These are phyloP conservation scores for Bellardia pandia DNA, from an alignment of 2,888 invertebrate genomes.

Conservation along the genomic window DNA sequence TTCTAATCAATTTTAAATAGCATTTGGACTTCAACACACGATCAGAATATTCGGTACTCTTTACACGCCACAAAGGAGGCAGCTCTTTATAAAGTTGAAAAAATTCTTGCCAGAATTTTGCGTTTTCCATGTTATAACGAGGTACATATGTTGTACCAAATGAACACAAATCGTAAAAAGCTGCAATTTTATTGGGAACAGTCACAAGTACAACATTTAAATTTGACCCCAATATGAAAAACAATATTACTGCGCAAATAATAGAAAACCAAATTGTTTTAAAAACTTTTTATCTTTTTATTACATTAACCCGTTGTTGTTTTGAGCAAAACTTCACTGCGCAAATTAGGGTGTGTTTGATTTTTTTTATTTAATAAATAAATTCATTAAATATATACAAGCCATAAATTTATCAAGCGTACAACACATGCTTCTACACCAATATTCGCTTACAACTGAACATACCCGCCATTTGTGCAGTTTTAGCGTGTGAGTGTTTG, in stretches of 20 bases:
- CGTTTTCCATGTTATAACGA: conserved; percentile 77
- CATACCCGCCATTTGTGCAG: conserved; percentile 38
- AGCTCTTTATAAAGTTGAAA: conserved; percentile 84
- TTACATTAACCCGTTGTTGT: background rate
- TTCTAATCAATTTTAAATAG: conserved; percentile 53
- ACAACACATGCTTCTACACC: conserved; percentile 1
- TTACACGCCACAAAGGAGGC: conserved; percentile 60
- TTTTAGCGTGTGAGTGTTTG: conserved; percentile 14
- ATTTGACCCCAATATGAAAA: too few relatives aligned
- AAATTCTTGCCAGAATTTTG: conserved; percentile 88
- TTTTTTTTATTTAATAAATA: background rate
- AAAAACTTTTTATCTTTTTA: background rate
- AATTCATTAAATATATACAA: background rate
- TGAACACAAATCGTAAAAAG: too few relatives aligned
- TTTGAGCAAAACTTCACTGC: background rate
- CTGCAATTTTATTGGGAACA: too few relatives aligned
- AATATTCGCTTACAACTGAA: conserved; percentile 23
- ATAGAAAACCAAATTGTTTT: background rate
- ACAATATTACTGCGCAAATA: background rate
- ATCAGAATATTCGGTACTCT: conserved; percentile 57
- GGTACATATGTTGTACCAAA: too few relatives aligned
- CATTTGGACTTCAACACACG: conserved; percentile 49
- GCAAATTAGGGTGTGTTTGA: conserved; percentile 14
- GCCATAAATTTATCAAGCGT: background rate
- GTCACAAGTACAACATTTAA: too few relatives aligned